phyloP scores from a whole-genome alignment of 1,140 invertebrate species.

The Phymorhynchus buccinoides region DNA sequence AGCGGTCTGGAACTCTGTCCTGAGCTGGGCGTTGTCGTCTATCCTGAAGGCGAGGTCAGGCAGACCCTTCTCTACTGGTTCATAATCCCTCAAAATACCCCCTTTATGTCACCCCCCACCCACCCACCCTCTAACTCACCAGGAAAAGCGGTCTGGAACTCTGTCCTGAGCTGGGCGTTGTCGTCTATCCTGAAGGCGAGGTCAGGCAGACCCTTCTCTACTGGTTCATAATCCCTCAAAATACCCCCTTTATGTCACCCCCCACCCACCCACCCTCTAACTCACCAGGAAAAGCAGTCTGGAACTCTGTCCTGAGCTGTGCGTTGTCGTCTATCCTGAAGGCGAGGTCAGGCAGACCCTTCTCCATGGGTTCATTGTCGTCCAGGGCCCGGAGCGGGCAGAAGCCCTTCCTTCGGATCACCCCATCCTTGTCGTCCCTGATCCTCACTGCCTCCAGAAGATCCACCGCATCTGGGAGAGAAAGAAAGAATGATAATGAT shows the following conservation, averaged over 20 bases:
- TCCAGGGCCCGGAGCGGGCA: conserved; percentile 11
- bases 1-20: too few species aligned
- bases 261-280: background rate
- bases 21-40: too few species aligned
- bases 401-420: background rate
- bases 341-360: conserved; percentile 37
- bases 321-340: conserved; percentile 34
- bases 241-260: too few species aligned
- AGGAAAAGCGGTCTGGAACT: too few species aligned
- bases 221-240: too few species aligned
- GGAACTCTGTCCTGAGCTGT: conserved; percentile 29
- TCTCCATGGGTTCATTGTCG: conserved; percentile 13
- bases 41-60: too few species aligned
- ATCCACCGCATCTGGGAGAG: conserved; percentile 30
- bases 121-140: background rate
- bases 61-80: too few species aligned
- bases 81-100: too few species aligned
- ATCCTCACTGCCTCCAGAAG: conserved; percentile 35
- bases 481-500: background rate
- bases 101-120: too few species aligned
- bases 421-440: conserved; percentile 24
- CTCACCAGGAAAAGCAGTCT: conserved; percentile 27
- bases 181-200: too few species aligned
- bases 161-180: too few species aligned
- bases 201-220: too few species aligned